Evolutionary conservation across 2,888 invertebrate genomes (phyloP).

Genomic region (Carcina quercana): DNA sequence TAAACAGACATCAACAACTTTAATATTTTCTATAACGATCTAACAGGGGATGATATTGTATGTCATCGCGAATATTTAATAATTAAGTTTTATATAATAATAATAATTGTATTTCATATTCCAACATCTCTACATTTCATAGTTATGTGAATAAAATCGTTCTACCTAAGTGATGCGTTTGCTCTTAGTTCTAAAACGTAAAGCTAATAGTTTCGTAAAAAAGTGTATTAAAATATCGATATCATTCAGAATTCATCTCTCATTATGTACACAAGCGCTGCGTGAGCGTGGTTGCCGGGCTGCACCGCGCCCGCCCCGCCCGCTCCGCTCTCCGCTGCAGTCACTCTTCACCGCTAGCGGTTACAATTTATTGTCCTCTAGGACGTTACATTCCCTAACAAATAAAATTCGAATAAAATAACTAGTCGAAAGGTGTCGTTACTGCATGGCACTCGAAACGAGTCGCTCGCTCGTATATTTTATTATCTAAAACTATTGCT

Average conservation of each 20-base stretch:
- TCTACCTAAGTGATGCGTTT: slow-evolving; percentile 40
- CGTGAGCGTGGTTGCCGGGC: slow-evolving; percentile 19
- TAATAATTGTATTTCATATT: slow-evolving; percentile 23
- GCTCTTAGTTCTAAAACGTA: slow-evolving; percentile 40
- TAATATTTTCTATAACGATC: slow-evolving; percentile 32
- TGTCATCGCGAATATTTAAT: slow-evolving; percentile 34
- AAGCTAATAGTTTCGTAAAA: slow-evolving; percentile 53
- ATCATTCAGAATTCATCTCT: slow-evolving; percentile 62
- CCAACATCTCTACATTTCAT: slow-evolving; percentile 37
- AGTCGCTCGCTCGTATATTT: slow-evolving; percentile 49
- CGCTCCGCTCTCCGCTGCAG: slow-evolving; percentile 4
- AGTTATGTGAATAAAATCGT: slow-evolving; percentile 41
- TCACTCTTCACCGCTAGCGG: slow-evolving; percentile 27
- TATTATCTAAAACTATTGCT: slow-evolving; percentile 54
- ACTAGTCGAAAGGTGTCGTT: slow-evolving; percentile 45
- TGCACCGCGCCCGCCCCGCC: slow-evolving; percentile 16
- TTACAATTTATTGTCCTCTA: slow-evolving; percentile 47
- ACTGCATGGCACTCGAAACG: slow-evolving; percentile 62
- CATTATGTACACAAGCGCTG: slow-evolving; percentile 41
- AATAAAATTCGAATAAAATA: slow-evolving; percentile 39
- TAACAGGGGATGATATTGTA: slow-evolving; percentile 34
- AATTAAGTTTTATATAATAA: slow-evolving; percentile 21
- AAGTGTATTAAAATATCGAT: slow-evolving; percentile 64
- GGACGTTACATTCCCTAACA: slow-evolving; percentile 46
- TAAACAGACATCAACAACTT: slow-evolving; percentile 24